Evolutionary conservation across 2,113 vertebrate genomes (phyloP), one percentile per base, ranked within the genome.

Genomic region (Cynocephalus volans): DNA sequence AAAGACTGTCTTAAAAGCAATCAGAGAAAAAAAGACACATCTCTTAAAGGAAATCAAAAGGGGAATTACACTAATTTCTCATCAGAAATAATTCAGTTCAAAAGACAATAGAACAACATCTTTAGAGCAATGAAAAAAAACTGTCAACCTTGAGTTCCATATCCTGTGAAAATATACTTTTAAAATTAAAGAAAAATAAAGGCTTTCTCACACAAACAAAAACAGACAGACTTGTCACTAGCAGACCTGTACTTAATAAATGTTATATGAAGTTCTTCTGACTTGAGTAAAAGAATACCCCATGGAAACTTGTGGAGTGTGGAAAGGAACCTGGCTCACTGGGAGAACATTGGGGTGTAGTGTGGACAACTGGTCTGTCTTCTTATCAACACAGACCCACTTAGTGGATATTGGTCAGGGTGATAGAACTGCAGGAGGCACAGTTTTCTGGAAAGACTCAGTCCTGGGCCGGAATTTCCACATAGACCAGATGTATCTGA

Each of bases 41-140:
- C 15, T 50, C 14, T 81, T 94, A 64, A 81, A 72, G 36, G 7
- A 77, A 92, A 94, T 21, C 4, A 69, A 83, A 79, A 73, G 14
- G 33, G 10, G 23, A 81, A 41, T 31, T 23, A 54, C 4, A 67
- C 0, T 64, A 36, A 83, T 28, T 80, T 92, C 41, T 67, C 28
- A 67, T 45, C 28, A 45, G 13, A 95, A 81, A 75, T 80, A 89
- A 76, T 95, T n/a, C 8, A 76, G 96, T 19, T 5, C 45, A 70
- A 90, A 95, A 94, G 26, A 86, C 23, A 50, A 45, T 17, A 50
- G 31, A n/a, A 81, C 80, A 28, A 64, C 10, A 79, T 17, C 1
- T 45, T 60, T 73, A 92, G 64, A 85, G 45, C 14, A 26, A 69
- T 18, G 18, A 36, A 21, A 18, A 70, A 62, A 85, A 60, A 62